Conservation (phyloP, 2,113 vertebrate species). For the Equus quagga region DNA sequence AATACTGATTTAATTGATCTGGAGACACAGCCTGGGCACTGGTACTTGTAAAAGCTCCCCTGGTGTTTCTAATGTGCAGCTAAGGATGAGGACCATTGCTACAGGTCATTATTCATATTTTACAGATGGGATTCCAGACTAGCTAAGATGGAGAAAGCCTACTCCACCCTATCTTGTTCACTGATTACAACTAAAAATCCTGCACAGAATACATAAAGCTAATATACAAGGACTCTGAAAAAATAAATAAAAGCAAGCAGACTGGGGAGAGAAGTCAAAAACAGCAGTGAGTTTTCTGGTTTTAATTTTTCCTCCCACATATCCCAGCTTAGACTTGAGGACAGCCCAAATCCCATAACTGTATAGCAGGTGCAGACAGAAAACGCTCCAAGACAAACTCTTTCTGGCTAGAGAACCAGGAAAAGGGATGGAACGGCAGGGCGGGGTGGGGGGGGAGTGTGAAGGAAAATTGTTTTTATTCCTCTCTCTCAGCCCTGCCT, state of each 20-base stretch:
- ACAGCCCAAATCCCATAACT: background rate
- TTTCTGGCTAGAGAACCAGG: slow-evolving; percentile 12
- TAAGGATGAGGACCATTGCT: background rate
- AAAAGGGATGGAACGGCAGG: background rate
- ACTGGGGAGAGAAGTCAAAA: background rate
- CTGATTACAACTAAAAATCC: slow-evolving; percentile 17
- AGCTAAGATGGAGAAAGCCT: background rate
- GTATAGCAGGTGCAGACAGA: background rate
- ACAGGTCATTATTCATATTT: background rate
- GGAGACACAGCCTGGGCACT: background rate
- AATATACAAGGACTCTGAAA: background rate
- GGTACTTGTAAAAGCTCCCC: background rate
- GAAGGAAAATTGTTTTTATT: background rate
- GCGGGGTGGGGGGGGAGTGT: rapidly evolving
- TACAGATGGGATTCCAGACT: background rate
- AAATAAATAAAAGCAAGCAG: background rate
- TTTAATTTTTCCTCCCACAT: background rate
- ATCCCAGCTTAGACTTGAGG: background rate
- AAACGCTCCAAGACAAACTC: background rate
- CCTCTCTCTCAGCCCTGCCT: background rate
- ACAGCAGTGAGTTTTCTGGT: background rate
- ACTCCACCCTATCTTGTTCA: background rate
- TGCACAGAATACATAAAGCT: background rate
- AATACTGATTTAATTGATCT: background rate
- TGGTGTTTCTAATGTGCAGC: background rate